Conservation (phyloP, 1,140 invertebrate species). For the Acromyrmex charruanus region DNA sequence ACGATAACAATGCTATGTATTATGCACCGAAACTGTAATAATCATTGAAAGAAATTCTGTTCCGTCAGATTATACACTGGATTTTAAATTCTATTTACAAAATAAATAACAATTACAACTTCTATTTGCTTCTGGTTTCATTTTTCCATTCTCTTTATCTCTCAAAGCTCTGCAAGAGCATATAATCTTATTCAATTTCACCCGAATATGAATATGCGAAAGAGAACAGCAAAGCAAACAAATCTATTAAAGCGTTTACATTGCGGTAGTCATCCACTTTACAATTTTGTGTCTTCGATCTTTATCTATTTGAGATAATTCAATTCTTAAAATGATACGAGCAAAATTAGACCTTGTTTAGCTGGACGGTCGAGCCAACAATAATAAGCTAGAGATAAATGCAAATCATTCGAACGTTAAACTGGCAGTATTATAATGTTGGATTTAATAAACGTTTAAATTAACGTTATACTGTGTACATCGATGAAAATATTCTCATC, state of each 20-base stretch:
- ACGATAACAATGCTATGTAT: slow-evolving; percentile 8
- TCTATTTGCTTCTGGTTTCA: neutral
- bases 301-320: neutral
- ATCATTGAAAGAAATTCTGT: neutral
- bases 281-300: neutral
- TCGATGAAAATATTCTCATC: neutral
- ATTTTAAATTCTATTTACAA: slow-evolving; percentile 27
- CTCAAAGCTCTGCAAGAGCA: neutral
- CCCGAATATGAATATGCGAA: neutral
- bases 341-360: neutral
- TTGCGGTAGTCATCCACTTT: neutral
- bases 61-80: neutral
- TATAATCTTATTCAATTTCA: neutral
- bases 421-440: neutral
- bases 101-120: neutral
- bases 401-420: neutral
- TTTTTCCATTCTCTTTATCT: neutral
- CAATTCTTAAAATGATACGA: neutral
- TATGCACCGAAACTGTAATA: neutral
- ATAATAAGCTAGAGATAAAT: neutral
- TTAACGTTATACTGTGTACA: neutral
- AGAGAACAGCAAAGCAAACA: slow-evolving; percentile 24
- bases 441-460: neutral
- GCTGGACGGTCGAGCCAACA: no score
- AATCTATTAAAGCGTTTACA: slow-evolving; percentile 19